Percentiles rank a stretch among this genome's conserved stretches.
Conservation (phyloP, 2,888 invertebrate genomes). For the Mycalesis mineus region DNA sequence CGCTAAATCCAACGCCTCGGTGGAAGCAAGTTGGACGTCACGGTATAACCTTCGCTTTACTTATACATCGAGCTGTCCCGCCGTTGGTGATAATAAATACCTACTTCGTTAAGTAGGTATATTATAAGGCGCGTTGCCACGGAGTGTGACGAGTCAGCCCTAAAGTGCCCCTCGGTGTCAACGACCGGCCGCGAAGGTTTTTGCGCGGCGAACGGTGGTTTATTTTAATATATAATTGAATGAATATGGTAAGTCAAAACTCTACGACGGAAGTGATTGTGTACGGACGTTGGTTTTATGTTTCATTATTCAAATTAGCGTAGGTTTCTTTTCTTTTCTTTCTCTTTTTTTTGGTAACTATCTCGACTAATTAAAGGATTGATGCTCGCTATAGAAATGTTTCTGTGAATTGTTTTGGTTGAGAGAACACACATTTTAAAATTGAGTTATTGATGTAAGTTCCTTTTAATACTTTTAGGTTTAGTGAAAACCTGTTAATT, state of each 20-base stretch:
- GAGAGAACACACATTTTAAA: too few relatives aligned
- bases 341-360: neutral
- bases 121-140: constrained; percentile 49
- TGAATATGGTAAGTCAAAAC: constrained; percentile 65
- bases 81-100: constrained; percentile 38
- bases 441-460: too few relatives aligned
- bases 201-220: constrained; percentile 67
- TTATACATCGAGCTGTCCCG: constrained; percentile 33
- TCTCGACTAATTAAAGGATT: neutral
- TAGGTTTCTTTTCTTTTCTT: neutral
- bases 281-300: constrained; percentile 16
- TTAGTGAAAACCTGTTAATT: too few relatives aligned
- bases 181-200: constrained; percentile 69
- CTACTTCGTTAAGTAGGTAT: constrained; percentile 37
- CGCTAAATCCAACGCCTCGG: too few relatives aligned
- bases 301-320: constrained; percentile 8
- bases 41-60: neutral
- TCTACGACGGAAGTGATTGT: constrained; percentile 34
- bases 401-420: too few relatives aligned
- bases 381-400: neutral
- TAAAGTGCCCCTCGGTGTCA: constrained; percentile 73
- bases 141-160: constrained; percentile 67
- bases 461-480: too few relatives aligned
- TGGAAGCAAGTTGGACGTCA: too few relatives aligned
- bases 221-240: constrained; percentile 69